Evolutionary conservation across 2,888 invertebrate genomes (phyloP).

Genomic region (Coleophora deauratella): DNA sequence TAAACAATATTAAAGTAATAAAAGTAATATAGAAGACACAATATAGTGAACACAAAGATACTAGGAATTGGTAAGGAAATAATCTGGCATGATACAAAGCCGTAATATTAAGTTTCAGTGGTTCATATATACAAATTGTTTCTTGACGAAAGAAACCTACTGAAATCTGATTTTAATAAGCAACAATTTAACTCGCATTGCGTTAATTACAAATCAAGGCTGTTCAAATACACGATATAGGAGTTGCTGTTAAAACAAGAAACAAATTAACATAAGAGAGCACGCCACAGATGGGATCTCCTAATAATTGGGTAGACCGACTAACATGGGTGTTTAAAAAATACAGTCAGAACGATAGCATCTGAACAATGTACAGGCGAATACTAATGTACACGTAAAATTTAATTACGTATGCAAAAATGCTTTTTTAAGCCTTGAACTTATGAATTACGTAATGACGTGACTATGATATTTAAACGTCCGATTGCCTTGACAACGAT

Average conservation of each 20-base stretch:
- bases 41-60: too few species aligned
- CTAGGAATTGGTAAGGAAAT: too few species aligned
- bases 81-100: too few species aligned
- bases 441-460: constrained; percentile 22
- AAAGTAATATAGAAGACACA: too few species aligned
- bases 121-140: too few species aligned
- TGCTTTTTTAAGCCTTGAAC: constrained; percentile 50
- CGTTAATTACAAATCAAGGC: constrained; percentile 50
- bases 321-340: constrained; percentile 39
- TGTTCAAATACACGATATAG: constrained; percentile 36
- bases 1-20: too few species aligned
- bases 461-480: too few species aligned
- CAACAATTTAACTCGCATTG: constrained; percentile 23
- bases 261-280: constrained; percentile 49
- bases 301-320: constrained; percentile 50
- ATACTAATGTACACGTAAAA: constrained; percentile 51
- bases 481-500: too few species aligned
- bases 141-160: too few species aligned
- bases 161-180: too few species aligned
- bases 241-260: constrained; percentile 32
- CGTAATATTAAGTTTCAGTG: too few species aligned
- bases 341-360: constrained; percentile 43
- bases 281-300: constrained; percentile 60
- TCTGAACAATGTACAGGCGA: constrained; percentile 48
- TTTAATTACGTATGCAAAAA: constrained; percentile 46